Evolutionary conservation across 2,797 vertebrate genomes (phyloP).

Genomic region (Parauchenoglanis punctatus): DNA sequence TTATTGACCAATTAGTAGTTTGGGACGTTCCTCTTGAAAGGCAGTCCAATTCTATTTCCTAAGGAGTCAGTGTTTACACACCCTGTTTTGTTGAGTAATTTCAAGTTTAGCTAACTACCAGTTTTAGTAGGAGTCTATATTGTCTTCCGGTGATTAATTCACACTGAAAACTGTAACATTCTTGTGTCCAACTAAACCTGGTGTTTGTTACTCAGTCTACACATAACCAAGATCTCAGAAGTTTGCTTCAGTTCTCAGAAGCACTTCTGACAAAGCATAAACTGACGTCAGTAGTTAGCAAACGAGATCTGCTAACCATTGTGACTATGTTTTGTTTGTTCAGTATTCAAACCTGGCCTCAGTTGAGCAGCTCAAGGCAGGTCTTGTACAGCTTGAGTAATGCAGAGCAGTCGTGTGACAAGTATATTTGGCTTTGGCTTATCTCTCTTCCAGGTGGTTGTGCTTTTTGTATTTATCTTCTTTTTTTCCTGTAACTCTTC

Average conservation of each 20-base stretch:
- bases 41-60: not conserved
- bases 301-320: not conserved
- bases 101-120: not conserved
- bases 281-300: not conserved
- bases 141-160: not conserved
- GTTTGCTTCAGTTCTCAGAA: not conserved
- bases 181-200: not conserved
- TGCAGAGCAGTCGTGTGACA: slow-evolving; percentile 14
- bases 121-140: not conserved
- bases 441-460: slow-evolving; percentile 33
- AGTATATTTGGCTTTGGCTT: slow-evolving; percentile 14
- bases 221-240: not conserved
- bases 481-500: slow-evolving; percentile 28
- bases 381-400: not conserved
- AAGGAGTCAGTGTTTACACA: not conserved
- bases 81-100: not conserved
- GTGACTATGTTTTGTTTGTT: not conserved
- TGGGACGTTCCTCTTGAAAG: not conserved
- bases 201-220: not conserved
- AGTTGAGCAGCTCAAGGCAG: not conserved
- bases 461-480: slow-evolving; percentile 32
- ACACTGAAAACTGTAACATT: not conserved
- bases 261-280: not conserved
- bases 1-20: not conserved
- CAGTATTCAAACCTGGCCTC: not conserved